A percentile compares a stretch with the other conserved stretches of the same genome.
Conservation (phyloP, 2,888 invertebrate genomes). For the Caenorhabditis afra region DNA sequence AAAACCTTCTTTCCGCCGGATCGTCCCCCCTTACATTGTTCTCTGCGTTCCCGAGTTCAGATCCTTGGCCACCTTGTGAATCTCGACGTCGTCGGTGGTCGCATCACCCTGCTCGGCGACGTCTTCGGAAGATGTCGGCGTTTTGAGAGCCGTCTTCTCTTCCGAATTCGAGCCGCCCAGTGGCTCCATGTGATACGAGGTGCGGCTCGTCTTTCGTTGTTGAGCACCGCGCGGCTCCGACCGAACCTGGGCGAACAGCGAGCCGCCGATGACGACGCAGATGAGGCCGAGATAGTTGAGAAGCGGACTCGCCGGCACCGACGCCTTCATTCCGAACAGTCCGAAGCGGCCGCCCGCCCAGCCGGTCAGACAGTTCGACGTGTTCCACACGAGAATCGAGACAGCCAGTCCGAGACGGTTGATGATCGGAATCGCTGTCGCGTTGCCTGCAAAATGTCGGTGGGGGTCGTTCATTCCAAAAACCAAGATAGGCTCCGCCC, state of each 20-base stretch:
- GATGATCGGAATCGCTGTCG: constrained; percentile 82
- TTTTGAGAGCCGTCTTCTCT: constrained; percentile 59
- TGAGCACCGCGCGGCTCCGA: constrained; percentile 42
- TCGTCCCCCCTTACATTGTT: constrained; percentile 25
- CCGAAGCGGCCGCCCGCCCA: constrained; percentile 78
- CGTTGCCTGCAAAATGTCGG: constrained; percentile 80
- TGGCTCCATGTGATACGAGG: too few relatives aligned
- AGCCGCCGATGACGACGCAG: constrained; percentile 76
- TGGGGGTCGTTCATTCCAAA: too few relatives aligned
- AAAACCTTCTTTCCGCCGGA: constrained; percentile 4
- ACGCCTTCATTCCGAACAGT: constrained; percentile 73
- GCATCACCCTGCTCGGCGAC: constrained; percentile 6
- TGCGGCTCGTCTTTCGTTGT: constrained; percentile 16
- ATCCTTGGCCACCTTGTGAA: constrained; percentile 27
- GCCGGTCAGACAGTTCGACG: constrained; percentile 82
- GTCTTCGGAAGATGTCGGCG: constrained; percentile 41
- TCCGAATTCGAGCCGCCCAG: constrained; percentile 31
- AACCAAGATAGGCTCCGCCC: too few relatives aligned
- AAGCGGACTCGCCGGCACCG: constrained; percentile 64
- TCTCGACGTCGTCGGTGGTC: constrained; percentile 13
- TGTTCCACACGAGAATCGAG: constrained; percentile 83
- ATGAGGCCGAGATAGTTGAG: constrained; percentile 76
- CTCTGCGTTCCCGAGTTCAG: constrained; percentile 48
- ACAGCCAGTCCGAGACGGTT: constrained; percentile 76
- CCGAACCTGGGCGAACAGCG: constrained; percentile 74